Percentiles rank a stretch among this genome's conserved stretches.
These are phyloP conservation scores for Halcyon smyrnensis DNA, from an alignment of 2,797 vertebrate genomes.

Conservation along the genomic window DNA sequence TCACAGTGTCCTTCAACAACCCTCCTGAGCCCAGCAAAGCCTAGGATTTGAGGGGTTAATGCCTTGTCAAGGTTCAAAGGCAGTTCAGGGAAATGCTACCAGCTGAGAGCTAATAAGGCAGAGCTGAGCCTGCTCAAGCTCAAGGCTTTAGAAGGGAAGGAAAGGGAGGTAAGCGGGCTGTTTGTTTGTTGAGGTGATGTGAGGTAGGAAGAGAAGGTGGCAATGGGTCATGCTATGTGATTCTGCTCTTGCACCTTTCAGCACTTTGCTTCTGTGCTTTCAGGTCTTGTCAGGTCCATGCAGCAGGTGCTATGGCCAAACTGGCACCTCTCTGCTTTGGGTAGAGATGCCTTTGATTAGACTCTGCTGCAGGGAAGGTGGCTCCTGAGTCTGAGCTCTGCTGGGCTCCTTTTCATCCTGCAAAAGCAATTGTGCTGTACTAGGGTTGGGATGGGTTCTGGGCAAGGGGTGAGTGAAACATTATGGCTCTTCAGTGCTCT, in stretches of 20 bases:
- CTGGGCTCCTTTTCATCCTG: neutral
- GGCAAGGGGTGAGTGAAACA: rapidly evolving
- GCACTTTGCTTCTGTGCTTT: rapidly evolving
- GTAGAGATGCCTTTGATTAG: neutral
- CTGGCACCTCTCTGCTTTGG: neutral
- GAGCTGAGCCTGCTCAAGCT: neutral
- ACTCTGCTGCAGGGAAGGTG: neutral
- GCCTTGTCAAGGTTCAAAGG: neutral
- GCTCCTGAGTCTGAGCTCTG: neutral
- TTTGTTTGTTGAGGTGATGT: neutral
- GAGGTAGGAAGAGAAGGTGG: neutral
- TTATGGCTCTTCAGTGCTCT: neutral
- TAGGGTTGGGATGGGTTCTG: neutral
- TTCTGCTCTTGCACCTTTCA: neutral
- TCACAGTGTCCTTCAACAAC: rapidly evolving
- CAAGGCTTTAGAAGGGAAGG: neutral
- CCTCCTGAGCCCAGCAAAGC: neutral
- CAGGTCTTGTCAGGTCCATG: neutral
- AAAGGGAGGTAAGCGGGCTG: neutral
- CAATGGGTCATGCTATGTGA: rapidly evolving
- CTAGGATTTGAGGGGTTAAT: neutral
- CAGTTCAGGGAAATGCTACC: neutral
- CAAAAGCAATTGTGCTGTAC: neutral
- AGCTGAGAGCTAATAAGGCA: neutral
- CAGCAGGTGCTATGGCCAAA: neutral